These are phyloP conservation scores for Ophioderma brevispina DNA, from an alignment of 35 echinoderm and acorn worm species.

Conservation along the genomic window DNA sequence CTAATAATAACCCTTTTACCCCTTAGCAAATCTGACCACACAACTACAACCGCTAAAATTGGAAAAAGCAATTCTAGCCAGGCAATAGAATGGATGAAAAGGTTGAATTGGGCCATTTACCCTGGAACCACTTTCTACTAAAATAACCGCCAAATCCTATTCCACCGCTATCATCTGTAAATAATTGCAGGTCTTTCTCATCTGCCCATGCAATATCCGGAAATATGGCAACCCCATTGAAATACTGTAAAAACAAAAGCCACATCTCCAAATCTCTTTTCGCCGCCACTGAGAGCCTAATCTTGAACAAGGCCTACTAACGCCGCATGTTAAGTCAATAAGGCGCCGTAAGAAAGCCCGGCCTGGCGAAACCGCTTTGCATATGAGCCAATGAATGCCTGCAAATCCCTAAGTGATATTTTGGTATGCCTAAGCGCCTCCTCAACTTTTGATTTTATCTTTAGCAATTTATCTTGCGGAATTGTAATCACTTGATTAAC, in stretches of 20 bases:
- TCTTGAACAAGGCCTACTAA: not conserved
- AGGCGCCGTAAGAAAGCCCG: not conserved
- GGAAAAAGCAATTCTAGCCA: not conserved
- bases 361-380: not conserved
- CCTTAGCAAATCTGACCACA: not conserved
- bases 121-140: not conserved
- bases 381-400: not conserved
- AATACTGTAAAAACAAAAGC: not conserved
- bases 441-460: not conserved
- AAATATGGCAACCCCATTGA: not conserved
- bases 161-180: not conserved
- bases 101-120: not conserved
- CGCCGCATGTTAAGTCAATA: not conserved
- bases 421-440: not conserved
- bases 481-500: not conserved
- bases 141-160: not conserved
- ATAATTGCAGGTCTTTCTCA: not conserved
- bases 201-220: not conserved
- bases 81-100: not conserved
- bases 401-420: not conserved
- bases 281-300: not conserved
- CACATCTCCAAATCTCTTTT: not conserved
- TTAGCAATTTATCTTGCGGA: not conserved
- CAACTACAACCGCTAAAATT: not conserved
- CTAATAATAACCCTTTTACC: no score